Conservation (phyloP, 1,140 invertebrate species). For the Lordiphosa clarofinis region DNA sequence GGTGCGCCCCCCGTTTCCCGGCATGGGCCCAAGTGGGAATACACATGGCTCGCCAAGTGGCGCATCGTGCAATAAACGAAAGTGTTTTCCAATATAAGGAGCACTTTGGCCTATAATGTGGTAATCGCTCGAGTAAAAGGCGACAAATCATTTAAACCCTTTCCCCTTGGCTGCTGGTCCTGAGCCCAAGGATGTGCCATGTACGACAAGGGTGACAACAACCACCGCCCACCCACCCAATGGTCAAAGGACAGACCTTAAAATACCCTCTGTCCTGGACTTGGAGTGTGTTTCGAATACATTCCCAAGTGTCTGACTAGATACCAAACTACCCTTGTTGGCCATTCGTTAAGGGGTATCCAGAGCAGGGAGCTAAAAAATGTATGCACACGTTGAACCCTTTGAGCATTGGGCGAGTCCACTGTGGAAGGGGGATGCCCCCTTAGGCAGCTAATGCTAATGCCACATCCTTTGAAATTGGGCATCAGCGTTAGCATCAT, state of each 20-base stretch:
- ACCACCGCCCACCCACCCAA: too few relatives aligned
- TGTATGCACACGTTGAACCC: slow-evolving; percentile 62
- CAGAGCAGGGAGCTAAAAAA: slow-evolving; percentile 24
- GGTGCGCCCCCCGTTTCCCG: not conserved
- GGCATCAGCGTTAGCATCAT: slow-evolving; percentile 48
- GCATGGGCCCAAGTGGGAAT: slow-evolving; percentile 56
- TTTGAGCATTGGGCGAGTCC: slow-evolving; percentile 38
- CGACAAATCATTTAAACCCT: slow-evolving; percentile 78
- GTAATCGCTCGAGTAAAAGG: slow-evolving; percentile 79
- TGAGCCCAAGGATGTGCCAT: slow-evolving; percentile 19
- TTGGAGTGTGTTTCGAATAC: too few relatives aligned
- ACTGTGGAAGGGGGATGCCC: not conserved
- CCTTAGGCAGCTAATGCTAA: slow-evolving; percentile 51
- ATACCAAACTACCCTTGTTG: too few relatives aligned
- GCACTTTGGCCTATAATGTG: slow-evolving; percentile 75
- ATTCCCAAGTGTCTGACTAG: too few relatives aligned
- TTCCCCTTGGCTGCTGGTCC: slow-evolving; percentile 16
- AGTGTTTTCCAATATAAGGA: slow-evolving; percentile 77
- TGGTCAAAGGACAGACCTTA: too few relatives aligned
- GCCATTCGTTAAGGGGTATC: too few relatives aligned
- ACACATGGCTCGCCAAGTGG: slow-evolving; percentile 42
- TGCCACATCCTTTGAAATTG: slow-evolving; percentile 50
- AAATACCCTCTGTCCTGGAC: not conserved
- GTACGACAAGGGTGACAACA: slow-evolving; percentile 73
- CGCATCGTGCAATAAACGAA: slow-evolving; percentile 74